A percentile compares a stretch with the other conserved stretches of the same genome.
Conservation (phyloP, 2,797 vertebrate species). For the Typhlichthys eigenmanni region DNA sequence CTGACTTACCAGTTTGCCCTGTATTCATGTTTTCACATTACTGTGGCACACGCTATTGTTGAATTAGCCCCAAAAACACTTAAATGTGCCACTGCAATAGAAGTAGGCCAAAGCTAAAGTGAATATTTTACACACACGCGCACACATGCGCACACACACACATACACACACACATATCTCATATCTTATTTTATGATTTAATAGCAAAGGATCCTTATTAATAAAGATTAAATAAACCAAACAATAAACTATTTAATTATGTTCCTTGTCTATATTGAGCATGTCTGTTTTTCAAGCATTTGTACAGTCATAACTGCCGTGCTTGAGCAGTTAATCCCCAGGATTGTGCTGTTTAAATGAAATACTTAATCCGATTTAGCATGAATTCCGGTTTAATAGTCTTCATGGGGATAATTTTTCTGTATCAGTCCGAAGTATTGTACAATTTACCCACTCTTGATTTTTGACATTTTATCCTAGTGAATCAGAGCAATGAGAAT, state of each 20-base stretch:
- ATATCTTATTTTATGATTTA: conserved; percentile 67
- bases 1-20: conserved; percentile 61
- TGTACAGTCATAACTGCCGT: conserved; percentile 56
- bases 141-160: conserved; percentile 9
- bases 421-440: conserved; percentile 27
- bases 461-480: conserved; percentile 10
- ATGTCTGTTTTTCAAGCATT: conserved; percentile 65
- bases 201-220: conserved; percentile 61
- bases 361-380: conserved; percentile 68
- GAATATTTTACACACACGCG: conserved; percentile 38
- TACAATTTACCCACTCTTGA: conserved; percentile 14
- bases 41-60: conserved; percentile 28
- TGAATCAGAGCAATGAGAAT: background rate
- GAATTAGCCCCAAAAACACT: conserved; percentile 57
- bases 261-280: conserved; percentile 59
- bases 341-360: conserved; percentile 57
- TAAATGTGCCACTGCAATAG: conserved; percentile 55
- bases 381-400: conserved; percentile 59
- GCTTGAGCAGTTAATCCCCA: conserved; percentile 65
- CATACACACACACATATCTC: conserved; percentile 46
- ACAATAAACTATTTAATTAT: conserved; percentile 55
- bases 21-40: conserved; percentile 68
- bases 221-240: conserved; percentile 38
- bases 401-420: conserved; percentile 42
- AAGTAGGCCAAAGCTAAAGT: conserved; percentile 60